Conservation (phyloP, 1,140 invertebrate genomes). For the Zophobas atratus region DNA sequence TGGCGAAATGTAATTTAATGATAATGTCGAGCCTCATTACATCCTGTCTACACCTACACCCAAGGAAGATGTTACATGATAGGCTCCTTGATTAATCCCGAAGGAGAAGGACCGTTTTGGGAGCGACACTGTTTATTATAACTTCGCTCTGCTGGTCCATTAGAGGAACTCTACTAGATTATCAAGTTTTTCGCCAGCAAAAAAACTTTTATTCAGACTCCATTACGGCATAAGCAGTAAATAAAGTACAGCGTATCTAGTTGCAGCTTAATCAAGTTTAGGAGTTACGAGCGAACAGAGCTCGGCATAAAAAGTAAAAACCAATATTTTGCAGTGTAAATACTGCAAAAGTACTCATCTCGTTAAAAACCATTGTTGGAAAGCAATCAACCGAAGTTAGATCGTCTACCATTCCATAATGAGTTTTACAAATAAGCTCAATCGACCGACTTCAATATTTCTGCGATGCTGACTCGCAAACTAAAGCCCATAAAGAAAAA, state of each 20-base stretch:
- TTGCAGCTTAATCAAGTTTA: no score
- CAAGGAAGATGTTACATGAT: slow-evolving; percentile 1
- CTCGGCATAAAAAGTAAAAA: no score
- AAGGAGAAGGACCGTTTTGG: background rate
- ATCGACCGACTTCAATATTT: background rate
- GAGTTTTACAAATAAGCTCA: background rate
- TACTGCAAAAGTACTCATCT: no score
- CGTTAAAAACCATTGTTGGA: background rate
- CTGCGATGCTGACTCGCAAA: background rate
- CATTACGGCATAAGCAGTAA: background rate
- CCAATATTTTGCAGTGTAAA: no score
- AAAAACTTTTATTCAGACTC: background rate
- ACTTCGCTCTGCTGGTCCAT: background rate
- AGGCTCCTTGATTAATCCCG: background rate
- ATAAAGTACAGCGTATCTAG: no score
- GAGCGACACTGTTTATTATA: background rate
- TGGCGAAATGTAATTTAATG: background rate
- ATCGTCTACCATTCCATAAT: background rate
- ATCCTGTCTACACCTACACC: background rate
- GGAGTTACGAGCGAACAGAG: no score
- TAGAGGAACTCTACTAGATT: background rate
- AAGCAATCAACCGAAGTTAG: background rate
- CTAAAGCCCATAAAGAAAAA: background rate
- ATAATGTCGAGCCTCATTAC: background rate
- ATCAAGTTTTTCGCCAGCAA: background rate